Evolutionary conservation across 2,888 invertebrate genomes (phyloP), one percentile per base, ranked within the genome.

Genomic region (Tyria jacobaeae): DNA sequence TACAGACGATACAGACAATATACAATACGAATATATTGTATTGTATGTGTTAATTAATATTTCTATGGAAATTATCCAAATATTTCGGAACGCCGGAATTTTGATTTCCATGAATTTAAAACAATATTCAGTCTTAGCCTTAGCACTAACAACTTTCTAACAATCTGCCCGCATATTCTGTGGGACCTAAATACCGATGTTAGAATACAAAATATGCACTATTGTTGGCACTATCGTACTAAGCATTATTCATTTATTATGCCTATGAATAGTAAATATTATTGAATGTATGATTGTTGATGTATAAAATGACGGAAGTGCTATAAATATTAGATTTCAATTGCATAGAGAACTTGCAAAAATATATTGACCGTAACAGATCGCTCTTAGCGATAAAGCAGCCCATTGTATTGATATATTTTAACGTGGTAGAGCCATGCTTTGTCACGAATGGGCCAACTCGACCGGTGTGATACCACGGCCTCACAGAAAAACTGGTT

Each of bases 321-420:
- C n/a, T n/a, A 27, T 27, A 27, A 6, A 27, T 6, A 31, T 31
- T 31, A 31, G 7, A 31, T 31, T 31, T 31, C 3, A 31, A 44
- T 44, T 21, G 12, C 12, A 21, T 44, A 21, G 4, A 21, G 44
- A 4, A 44, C 4, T n/a, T 44, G 12, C 21, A 44, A 44, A 44
- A 44, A 44, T 44, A 44, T 21, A 44, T 44, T 44, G 10, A 44
- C 44, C 44, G 44, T 21, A 21, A 44, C 44, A 44, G 44, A 44
- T 44, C 12, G 44, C 12, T 44, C 9, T 44, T 44, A 44, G 44
- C 10, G 44, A 44, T 44, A 44, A 21, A 44, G 44, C 44, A 21
- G 21, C 17, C 41, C 17, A 41, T 41, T 41, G 44, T 44, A 21
- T 44, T n/a, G n/a, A n/a, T n/a, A n/a, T n/a, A n/a, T n/a, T n/a